Conservation (phyloP, 2,888 invertebrate species). For the Empis livida region DNA sequence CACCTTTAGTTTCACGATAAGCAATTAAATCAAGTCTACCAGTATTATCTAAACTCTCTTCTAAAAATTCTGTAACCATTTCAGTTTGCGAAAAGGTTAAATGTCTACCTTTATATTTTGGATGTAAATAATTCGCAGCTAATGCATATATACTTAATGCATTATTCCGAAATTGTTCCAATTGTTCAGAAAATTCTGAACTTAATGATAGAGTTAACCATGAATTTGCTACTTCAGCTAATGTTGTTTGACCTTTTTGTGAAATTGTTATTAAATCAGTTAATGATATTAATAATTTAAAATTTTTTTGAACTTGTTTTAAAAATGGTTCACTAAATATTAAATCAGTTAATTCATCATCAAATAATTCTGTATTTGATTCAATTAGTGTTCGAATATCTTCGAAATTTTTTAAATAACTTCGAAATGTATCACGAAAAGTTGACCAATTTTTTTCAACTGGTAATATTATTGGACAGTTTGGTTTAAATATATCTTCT, state of each 20-base stretch:
- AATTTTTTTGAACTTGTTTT: constrained; percentile 1
- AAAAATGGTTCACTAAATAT: constrained; percentile 2
- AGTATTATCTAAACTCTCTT: constrained; percentile 1
- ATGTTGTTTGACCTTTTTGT: constrained; percentile 2
- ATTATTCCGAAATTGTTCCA: constrained; percentile 1
- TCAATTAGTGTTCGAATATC: background rate
- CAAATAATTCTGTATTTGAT: background rate
- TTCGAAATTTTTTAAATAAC: background rate
- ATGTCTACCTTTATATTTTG: constrained; percentile 2
- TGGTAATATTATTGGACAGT: constrained; percentile 1
- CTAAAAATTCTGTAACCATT: constrained; percentile 4
- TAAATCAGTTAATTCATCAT: background rate
- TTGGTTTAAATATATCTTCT: background rate
- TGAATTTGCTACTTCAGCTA: constrained; percentile 3
- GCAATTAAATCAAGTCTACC: constrained; percentile 1
- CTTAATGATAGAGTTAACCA: constrained; percentile 4
- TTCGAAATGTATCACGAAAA: constrained; percentile 5
- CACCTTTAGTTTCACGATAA: background rate
- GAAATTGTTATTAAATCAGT: constrained; percentile 4
- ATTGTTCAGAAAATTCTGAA: background rate
- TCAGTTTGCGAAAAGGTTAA: constrained; percentile 1
- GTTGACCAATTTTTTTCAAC: constrained; percentile 4
- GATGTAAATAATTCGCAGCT: constrained; percentile 6
- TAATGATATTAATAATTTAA: constrained; percentile 1
- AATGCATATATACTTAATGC: constrained; percentile 1